Evolutionary conservation across 2,113 vertebrate genomes (phyloP), one percentile per base, ranked within the genome.

Genomic region (Mobula hypostoma): DNA sequence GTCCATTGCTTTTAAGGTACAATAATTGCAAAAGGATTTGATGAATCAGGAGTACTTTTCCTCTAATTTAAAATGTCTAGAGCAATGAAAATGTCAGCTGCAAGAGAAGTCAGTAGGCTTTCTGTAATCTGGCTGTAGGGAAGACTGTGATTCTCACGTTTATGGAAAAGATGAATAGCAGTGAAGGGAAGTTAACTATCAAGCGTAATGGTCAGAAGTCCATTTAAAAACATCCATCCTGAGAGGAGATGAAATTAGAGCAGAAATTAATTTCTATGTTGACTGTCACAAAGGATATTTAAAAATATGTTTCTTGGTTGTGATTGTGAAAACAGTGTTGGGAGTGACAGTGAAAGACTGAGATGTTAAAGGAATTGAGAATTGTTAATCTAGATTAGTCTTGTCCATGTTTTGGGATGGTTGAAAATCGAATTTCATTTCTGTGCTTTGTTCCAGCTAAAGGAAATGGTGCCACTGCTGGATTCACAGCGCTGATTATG

Each of bases 381-480:
- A 72, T 40, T 92, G 40, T 92, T 24, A 5, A 1, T 72, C 7
- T 91, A 36, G 87, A 29, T 72, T 32, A 40, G 68, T 48, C 74
- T 74, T 27, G 70, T 8, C 91, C 40, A 5, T 93, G 7, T 72
- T 74, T 74, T 7, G 32, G 40, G 40, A 8, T 72, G 21, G 61
- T 48, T 14, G n/a, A 74, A 90, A 93, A 6, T 76, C 66, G 85
- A 90, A 32, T 15, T 93, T 94, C 79, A 74, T 94, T 83, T 95
- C 95, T 95, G 95, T 92, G 96, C 95, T 94, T 95, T 56, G 7
- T 93, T 95, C 27, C 95, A 97, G 97, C 96, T 97, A 97, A 97
- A 95, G 94, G 96, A 96, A 95, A 94, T 95, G 94, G 95, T 95
- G 96, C 96, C 95, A 95, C 95, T 94, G 95, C 96, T 94, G 94